Base-by-base conservation (phyloP, 1,140 invertebrate species). In the Ooceraea biroi region DNA sequence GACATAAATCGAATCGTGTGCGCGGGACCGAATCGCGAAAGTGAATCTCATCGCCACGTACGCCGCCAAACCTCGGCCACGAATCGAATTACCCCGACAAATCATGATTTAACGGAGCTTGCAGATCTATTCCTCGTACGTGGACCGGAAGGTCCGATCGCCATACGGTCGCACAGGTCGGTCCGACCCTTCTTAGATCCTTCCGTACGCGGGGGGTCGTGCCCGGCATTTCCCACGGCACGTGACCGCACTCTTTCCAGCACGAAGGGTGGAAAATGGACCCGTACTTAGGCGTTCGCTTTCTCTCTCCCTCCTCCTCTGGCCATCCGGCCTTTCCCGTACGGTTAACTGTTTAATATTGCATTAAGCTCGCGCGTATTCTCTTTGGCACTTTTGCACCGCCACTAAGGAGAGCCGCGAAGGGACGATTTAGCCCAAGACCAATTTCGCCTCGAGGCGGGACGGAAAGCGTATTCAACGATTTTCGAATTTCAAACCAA, bases 291-390 rank as follows among this genome's bases (percentile, higher is more conserved):
- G 72, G 55, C 63, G 30, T 19, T 66, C 65, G 2, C 36, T 36
- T 7, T 36, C 25, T 14, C 66, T 19, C 71, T 74, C 77, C 44
- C 68, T 55, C 74, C 74, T 68, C 12, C 25, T 0, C n/a, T 17
- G 36, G 36, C 7, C 36, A 36, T 36, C 36, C 36, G 36, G 14
- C 50, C 3, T 36, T 41, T 10, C 14, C 12, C 12, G 19, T 55
- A 25, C 76, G 50, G 48, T 52, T 68, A 44, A 55, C 76, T 78
- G 63, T 82, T 92, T 90, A 93, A 93, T 92, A 93, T 92, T 92
- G 83, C 85, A 93, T 90, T 91, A 91, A 89, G 85, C 88, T 90
- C 83, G 77, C 90, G 90, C 90, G 89, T 90, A 91, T 89, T 90
- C 76, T 61, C 83, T 87, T 65, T 57, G 52, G 22, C 48, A 68